phyloP scores from a whole-genome alignment of 2,113 vertebrate species.

The Ciconia stormi region DNA sequence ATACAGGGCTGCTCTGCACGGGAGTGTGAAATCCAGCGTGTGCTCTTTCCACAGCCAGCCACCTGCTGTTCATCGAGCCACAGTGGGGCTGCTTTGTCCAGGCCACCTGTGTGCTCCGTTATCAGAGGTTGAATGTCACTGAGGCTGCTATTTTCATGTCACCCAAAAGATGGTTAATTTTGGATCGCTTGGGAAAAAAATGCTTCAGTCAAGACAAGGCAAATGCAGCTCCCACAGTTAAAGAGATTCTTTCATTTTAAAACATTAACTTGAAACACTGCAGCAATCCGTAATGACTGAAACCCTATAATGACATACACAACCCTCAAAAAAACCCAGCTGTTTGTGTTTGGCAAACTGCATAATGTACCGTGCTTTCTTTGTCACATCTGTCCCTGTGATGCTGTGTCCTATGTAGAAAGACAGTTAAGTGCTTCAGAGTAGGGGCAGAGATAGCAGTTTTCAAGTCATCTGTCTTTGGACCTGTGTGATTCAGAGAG shows the following conservation, averaged over 20 bases:
- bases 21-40: not conserved
- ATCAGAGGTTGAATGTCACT: not conserved
- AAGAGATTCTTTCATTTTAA: not conserved
- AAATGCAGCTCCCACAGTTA: not conserved
- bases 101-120: not conserved
- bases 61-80: not conserved
- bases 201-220: not conserved
- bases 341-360: not conserved
- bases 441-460: not conserved
- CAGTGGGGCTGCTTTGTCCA: not conserved
- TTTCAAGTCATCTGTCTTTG: not conserved
- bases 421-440: not conserved
- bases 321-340: not conserved
- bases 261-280: not conserved
- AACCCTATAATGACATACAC: not conserved
- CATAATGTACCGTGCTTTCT: not conserved
- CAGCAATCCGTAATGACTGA: not conserved
- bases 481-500: not conserved
- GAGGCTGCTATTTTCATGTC: not conserved
- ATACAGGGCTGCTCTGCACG: not conserved
- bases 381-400: not conserved
- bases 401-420: not conserved
- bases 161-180: not conserved
- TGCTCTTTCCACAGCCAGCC: not conserved
- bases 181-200: not conserved